Evolutionary conservation across 2,797 vertebrate genomes (phyloP).

Genomic region (Falco cherrug): DNA sequence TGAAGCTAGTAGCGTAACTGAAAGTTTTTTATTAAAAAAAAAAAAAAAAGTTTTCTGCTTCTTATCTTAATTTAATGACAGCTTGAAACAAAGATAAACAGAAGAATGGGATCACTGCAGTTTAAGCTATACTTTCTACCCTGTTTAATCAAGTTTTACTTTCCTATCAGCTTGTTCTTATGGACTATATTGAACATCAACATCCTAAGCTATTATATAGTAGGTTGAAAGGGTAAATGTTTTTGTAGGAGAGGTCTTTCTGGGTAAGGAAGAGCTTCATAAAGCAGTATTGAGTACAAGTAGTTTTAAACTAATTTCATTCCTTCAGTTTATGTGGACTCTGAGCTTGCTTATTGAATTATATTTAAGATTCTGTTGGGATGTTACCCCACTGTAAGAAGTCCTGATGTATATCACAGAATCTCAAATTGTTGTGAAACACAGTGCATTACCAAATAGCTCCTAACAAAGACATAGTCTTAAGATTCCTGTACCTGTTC

Average conservation of each 20-base stretch:
- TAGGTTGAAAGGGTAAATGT: neutral
- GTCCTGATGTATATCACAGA: neutral
- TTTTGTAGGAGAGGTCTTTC: neutral
- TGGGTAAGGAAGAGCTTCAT: neutral
- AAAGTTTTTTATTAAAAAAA: neutral
- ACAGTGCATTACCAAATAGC: neutral
- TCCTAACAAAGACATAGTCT: neutral
- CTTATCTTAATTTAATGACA: constrained; percentile 34
- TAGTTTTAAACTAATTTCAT: neutral
- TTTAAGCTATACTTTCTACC: neutral
- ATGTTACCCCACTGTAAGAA: neutral
- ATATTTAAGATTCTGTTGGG: neutral
- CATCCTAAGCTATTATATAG: neutral
- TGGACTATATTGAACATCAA: neutral
- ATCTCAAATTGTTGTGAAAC: neutral
- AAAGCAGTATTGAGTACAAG: neutral
- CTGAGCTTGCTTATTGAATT: neutral
- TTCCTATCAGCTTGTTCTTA: constrained; percentile 3
- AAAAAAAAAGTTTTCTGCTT: neutral
- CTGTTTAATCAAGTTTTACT: constrained; percentile 13
- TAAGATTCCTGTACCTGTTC: neutral
- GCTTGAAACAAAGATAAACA: constrained; percentile 7
- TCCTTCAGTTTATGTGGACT: neutral
- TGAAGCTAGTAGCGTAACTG: neutral
- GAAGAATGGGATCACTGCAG: neutral